phyloP scores from a whole-genome alignment of 2,797 vertebrate genomes.

The Lacerta viridis region DNA sequence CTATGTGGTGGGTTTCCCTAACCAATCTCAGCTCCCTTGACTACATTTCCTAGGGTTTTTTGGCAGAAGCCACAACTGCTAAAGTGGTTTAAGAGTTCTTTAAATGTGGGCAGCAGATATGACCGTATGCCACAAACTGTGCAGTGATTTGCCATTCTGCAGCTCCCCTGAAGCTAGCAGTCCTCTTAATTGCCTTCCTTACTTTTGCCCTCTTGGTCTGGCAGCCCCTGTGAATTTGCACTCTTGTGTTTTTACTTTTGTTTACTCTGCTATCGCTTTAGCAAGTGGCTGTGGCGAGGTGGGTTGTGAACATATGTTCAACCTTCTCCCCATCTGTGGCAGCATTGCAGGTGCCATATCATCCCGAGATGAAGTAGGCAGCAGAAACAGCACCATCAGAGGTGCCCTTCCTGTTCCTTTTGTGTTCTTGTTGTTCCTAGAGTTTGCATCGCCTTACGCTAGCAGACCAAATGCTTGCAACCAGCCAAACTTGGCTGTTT shows the following conservation, averaged over 20 bases:
- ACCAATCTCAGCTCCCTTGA: too few species aligned
- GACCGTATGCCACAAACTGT: too few species aligned
- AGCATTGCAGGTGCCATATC: slow-evolving; percentile 28
- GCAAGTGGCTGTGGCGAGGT: not conserved
- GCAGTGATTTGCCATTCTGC: too few species aligned
- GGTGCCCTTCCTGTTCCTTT: not conserved
- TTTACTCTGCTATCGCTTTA: not conserved
- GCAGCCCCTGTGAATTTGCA: slow-evolving; percentile 26
- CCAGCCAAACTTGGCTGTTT: accelerated
- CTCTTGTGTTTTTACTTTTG: slow-evolving; percentile 14
- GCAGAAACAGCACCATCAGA: not conserved
- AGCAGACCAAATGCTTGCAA: not conserved
- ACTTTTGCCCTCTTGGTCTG: not conserved
- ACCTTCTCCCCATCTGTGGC: slow-evolving; percentile 65
- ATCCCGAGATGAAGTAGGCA: not conserved
- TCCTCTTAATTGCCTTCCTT: accelerated
- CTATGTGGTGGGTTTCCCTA: too few species aligned
- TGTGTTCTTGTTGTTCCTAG: slow-evolving; percentile 36
- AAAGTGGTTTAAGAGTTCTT: too few species aligned
- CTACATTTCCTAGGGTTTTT: too few species aligned
- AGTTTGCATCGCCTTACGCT: not conserved
- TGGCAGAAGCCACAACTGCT: too few species aligned
- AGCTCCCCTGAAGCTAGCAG: not conserved
- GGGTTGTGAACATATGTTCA: slow-evolving; percentile 62
- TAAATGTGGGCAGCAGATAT: too few species aligned